A percentile compares a stretch with the other conserved stretches of the same genome.
phyloP scores from a whole-genome alignment of 2,797 vertebrate genomes.

The Tinamus major region DNA sequence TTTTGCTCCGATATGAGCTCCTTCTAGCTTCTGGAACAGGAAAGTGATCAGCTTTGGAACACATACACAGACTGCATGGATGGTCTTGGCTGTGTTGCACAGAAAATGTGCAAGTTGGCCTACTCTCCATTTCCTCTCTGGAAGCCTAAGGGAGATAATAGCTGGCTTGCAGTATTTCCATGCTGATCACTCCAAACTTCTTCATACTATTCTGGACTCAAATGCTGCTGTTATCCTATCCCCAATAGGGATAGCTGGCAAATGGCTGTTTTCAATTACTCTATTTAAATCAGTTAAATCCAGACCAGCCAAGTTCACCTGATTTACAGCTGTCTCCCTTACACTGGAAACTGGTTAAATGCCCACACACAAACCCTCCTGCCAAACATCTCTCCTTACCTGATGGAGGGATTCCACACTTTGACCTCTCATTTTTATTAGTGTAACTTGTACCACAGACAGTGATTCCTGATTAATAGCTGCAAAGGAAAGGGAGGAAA shows the following conservation, averaged over 20 bases:
- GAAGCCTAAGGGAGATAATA: background rate
- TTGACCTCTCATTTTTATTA: slow-evolving; percentile 61
- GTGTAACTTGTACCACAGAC: slow-evolving; percentile 34
- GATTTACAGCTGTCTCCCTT: background rate
- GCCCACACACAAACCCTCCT: background rate
- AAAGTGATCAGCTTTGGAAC: background rate
- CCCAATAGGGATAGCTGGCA: background rate
- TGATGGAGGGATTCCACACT: slow-evolving; percentile 78
- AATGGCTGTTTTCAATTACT: slow-evolving; percentile 9
- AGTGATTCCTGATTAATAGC: slow-evolving; percentile 20
- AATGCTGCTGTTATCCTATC: background rate
- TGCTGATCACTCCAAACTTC: background rate
- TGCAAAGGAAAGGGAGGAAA: slow-evolving; percentile 7
- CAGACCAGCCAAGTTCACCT: background rate
- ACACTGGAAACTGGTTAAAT: background rate
- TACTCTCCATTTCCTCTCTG: background rate
- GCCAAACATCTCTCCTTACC: slow-evolving; percentile 68
- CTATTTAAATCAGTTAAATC: background rate
- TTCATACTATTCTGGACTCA: background rate
- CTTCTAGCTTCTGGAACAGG: background rate
- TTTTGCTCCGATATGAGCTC: slow-evolving; percentile 8
- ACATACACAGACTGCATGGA: background rate
- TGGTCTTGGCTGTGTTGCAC: background rate
- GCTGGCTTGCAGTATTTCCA: background rate
- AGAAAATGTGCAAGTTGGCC: background rate